Conservation (phyloP, 2,797 vertebrate species). For the Helicolenus hilgendorfi region DNA sequence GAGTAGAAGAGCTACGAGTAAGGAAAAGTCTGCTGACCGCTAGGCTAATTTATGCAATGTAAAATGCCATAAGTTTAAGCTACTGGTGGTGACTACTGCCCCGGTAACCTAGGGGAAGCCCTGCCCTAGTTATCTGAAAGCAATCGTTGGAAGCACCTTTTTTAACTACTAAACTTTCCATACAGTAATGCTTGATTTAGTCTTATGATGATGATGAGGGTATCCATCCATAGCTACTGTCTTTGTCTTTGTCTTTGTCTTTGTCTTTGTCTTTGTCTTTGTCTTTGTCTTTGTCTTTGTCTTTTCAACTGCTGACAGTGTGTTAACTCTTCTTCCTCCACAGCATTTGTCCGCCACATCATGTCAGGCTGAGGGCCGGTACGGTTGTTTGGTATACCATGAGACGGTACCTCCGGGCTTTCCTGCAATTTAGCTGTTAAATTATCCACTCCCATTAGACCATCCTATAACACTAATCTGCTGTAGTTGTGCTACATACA, state of each 20-base stretch:
- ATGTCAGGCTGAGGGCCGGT: slow-evolving; percentile 94
- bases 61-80: no score
- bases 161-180: not conserved
- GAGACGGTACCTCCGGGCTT: slow-evolving; percentile 80
- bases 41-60: no score
- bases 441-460: slow-evolving; percentile 32
- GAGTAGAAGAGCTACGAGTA: no score
- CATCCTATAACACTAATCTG: slow-evolving; percentile 32
- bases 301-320: slow-evolving; percentile 49
- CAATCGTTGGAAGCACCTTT: not conserved
- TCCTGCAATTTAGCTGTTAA: slow-evolving; percentile 60
- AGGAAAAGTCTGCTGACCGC: no score
- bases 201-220: not conserved
- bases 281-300: no score
- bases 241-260: no score
- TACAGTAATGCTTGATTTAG: not conserved
- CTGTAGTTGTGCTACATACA: slow-evolving; percentile 3
- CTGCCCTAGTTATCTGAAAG: not conserved
- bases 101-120: no score
- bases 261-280: no score
- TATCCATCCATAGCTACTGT: not conserved
- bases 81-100: no score
- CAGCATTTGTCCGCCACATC: slow-evolving; percentile 97
- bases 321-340: slow-evolving; percentile 92
- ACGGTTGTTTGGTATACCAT: slow-evolving; percentile 87